Conservation (phyloP, 1,140 invertebrate species). For the Apis dorsata region DNA sequence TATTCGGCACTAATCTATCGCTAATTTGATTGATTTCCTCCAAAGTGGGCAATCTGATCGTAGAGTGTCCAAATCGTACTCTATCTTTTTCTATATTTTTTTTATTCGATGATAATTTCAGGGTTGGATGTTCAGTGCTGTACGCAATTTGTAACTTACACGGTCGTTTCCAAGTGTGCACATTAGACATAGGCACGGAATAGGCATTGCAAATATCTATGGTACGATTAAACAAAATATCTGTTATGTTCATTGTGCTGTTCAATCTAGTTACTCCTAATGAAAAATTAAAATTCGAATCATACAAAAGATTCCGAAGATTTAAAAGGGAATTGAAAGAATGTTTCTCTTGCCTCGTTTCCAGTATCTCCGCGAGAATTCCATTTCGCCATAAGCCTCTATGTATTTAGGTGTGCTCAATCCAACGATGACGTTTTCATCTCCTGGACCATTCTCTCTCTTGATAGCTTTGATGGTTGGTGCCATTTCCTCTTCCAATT, state of each 20-base stretch:
- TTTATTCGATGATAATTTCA: neutral
- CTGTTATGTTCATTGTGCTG: neutral
- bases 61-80: neutral
- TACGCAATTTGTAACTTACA: conserved; percentile 66
- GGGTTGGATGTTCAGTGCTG: conserved; percentile 7
- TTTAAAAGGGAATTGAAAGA: neutral
- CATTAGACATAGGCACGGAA: neutral
- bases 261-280: neutral
- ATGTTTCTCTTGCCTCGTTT: conserved; percentile 34
- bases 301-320: neutral
- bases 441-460: conserved; percentile 47
- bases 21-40: conserved; percentile 52
- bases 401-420: conserved; percentile 54
- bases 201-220: conserved; percentile 39
- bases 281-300: neutral
- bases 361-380: conserved; percentile 43
- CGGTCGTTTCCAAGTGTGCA: conserved; percentile 53
- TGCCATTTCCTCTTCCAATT: conserved; percentile 65
- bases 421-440: conserved; percentile 40
- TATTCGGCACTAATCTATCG: conserved; percentile 44
- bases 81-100: neutral
- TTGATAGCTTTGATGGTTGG: conserved; percentile 55
- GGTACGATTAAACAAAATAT: conserved; percentile 1
- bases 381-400: conserved; percentile 57
- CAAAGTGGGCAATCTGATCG: conserved; percentile 44